Evolutionary conservation across 2,888 invertebrate species (phyloP), one percentile per base, ranked within the genome.

Genomic region (Drosophila multiciliata): DNA sequence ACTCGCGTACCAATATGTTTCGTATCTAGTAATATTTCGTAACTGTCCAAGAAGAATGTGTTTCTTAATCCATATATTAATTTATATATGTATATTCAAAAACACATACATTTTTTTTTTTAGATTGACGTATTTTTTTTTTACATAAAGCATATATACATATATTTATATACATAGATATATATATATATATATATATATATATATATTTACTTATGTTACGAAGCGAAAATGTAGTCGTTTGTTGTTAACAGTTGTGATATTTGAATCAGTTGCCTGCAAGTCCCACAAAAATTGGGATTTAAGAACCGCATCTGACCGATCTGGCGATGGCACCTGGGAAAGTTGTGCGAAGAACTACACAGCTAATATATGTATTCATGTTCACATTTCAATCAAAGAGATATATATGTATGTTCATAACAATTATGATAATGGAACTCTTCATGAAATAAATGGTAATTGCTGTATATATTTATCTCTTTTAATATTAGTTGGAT

Each of bases 201-300:
- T 5, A n/a, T 55, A 42, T 65, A 65, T 55, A 35, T 66, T n/a
- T 66, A 59, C 71, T 54, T 66, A 70, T 74, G 53, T 54, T 64
- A 45, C 52, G 68, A 66, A 62, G 59, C 81, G 66, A 64, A 73
- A 78, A 73, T 78, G 73, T 73, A 84, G 82, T 84, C 87, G 78
- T 73, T 80, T 83, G 69, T 86, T 81, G 66, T 75, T 71, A 89
- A 83, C 85, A 78, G 82, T 84, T 84, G 87, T 84, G 83, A 89
- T 84, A 84, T 84, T 78, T 83, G 48, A 78, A 54, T 73, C 73
- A 68, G 84, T 76, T 72, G 67, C 66, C 68, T 70, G 57, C 40
- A 63, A 68, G 59, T 63, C 38, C 29, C 48, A 55, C 36, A 11
- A 48, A 48, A 11, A 48, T 32, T 55, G 42, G 49, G 54, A 52